Base-by-base conservation (phyloP, 92 coral and sea anemone species). In the Epizoanthus fatuus region DNA sequence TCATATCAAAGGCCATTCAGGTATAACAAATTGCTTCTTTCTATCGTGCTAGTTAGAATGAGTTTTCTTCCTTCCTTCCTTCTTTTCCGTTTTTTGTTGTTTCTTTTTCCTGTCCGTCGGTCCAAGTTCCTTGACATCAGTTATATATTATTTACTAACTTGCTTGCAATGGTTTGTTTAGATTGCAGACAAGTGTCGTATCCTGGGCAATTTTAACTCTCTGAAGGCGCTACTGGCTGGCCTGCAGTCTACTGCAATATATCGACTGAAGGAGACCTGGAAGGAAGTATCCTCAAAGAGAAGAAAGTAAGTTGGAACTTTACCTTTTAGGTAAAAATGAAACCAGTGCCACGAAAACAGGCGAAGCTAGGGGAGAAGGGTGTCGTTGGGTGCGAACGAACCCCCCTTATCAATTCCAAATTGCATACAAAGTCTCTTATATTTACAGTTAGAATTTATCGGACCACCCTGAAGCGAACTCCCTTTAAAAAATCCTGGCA, bases 181-280 rank as follows among this genome's bases (percentile, higher is more conserved):
- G 99, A 92, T 97, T 56, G 99, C 99, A n/a, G 98, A 95, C 83
- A 97, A 97, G 47, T 94, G 98, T 52, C 94, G 98, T 10, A 80
- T 89, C 32, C 81, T 97, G 58, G 98, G 99, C 17, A 97, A 97
- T 86, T 97, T 90, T 64, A 97, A 97, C 92, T 97, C 99, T 2
- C 90, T 97, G 39, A 97, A 97, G 89, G 99, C 99, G 19, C 83
- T 97, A 5, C 92, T 97, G 88, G 99, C 98, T 4, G 99, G 99
- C 15, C 85, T 97, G 63, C 99, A 97, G 80, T 97, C 97, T 7
- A 92, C 99, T 3, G 98, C 99, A 3, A 93, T 97, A 62, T 95
- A 95, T 79, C 91, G 99, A 55, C 92, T 97, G 82, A 95, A 93
- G 39, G 98, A 97, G 67, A 93, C 97, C 1, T 97, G 99, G 99